Evolutionary conservation across 1,140 invertebrate species (phyloP), one percentile per base, ranked within the genome.

Genomic region (Ridgeia piscesae): DNA sequence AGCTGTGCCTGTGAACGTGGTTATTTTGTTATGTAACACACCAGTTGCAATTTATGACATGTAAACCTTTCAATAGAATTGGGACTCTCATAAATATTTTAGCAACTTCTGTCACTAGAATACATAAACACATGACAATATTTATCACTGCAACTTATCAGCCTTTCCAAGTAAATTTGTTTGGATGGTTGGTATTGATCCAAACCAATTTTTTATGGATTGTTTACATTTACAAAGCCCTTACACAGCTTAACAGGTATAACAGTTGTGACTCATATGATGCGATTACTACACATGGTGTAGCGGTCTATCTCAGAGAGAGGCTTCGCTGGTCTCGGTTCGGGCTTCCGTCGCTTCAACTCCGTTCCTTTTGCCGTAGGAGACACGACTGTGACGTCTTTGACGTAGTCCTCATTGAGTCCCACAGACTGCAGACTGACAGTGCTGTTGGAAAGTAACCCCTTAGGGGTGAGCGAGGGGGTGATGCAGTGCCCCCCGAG

Each of bases 361-460:
- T 90, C 35, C 31, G 35, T 34, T 33, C 35, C 34, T 14, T 90
- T 35, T 4, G 89, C 6, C 2, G 89, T 34, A 8, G 34, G 34
- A 21, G 89, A 34, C 35, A 34, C 35, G 33, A 34, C 89, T 2
- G 11, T 50, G 11, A 34, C 14, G 35, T 93, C 94, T 89, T 94
- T 93, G 33, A 94, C 89, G 91, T 95, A 94, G 35, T 94, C 95
- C 92, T 96, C 95, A 91, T 96, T 96, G 6, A 96, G 94, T 6
- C 94, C 94, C n/a, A 96, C 94, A 93, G 95, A 96, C 33, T 95
- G 94, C 9, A 96, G 96, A 95, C 98, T 98, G 0, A 98, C 98
- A n/a, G 98, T 97, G 94, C 98, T 98, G 94, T 99, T 98, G 0
- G 98, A 98, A 95, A 98, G 98, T 58, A 98, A 97, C 0, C 98